Evolutionary conservation across 2,888 invertebrate species (phyloP).

Genomic region (Chrysolina oricalcia): DNA sequence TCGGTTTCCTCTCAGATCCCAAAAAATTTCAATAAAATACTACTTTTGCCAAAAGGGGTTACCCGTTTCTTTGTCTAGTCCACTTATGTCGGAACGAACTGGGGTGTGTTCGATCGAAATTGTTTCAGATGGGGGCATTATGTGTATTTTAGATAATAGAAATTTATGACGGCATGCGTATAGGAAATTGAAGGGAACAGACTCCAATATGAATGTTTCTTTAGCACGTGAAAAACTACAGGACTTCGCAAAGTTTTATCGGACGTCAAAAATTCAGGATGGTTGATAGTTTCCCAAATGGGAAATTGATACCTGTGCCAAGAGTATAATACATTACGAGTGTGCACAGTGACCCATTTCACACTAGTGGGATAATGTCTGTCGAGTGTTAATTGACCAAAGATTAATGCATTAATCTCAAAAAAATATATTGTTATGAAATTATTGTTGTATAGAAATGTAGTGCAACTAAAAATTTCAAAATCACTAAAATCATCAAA

Average conservation of each 20-base stretch:
- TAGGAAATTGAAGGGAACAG: not conserved
- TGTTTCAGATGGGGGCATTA: conserved; percentile 15
- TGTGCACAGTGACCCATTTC: too few species aligned
- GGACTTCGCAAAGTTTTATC: not conserved
- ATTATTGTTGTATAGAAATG: too few species aligned
- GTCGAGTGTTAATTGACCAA: too few species aligned
- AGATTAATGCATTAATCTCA: too few species aligned
- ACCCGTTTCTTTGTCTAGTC: conserved; percentile 17
- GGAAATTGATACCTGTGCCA: not conserved
- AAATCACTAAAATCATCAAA: too few species aligned
- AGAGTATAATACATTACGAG: too few species aligned
- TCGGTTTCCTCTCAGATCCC: conserved; percentile 21
- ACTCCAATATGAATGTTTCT: not conserved
- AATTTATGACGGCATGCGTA: conserved; percentile 3
- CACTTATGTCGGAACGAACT: conserved; percentile 4
- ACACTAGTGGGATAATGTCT: too few species aligned
- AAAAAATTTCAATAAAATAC: conserved; percentile 13
- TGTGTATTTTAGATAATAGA: not conserved
- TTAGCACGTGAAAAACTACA: not conserved
- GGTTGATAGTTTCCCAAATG: not conserved
- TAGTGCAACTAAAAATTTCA: too few species aligned
- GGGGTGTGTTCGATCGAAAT: conserved; percentile 14
- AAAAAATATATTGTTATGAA: too few species aligned
- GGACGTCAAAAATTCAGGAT: too few species aligned
- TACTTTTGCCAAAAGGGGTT: conserved; percentile 14